Base-by-base conservation (phyloP, 2,888 invertebrate species). In the Pyrochroa serraticornis region DNA sequence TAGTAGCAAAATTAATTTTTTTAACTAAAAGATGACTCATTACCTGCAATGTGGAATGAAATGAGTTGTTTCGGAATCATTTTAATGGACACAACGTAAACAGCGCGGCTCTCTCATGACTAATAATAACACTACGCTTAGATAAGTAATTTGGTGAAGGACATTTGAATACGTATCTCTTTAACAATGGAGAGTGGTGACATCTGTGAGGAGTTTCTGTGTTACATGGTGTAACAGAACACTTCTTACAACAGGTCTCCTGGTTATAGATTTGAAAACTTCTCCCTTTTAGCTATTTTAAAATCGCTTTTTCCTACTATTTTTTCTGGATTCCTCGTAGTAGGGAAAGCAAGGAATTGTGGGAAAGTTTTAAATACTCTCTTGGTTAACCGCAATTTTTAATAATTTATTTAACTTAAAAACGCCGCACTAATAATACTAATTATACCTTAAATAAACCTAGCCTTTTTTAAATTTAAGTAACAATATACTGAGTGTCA, bases 401-500 rank as follows among this genome's bases (percentile, higher is more conserved):
- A 10, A 6, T 41, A 8, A 6, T 14, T 32, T 49, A 34, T 37
- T 10, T 31, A 8, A 7, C 2, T 8, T n/a, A 22, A 22, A n/a
- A 22, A 22, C 22, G 22, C 22, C 22, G 5, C 22, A n/a, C n/a
- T n/a, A n/a, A n/a, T 22, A 22, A 22, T 22, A 2, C 22, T 22
- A 22, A 22, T 22, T 22, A 22, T 22, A 22, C 22, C 22, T 5
- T 22, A 7, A 52, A 31, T 3, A 41, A n/a, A 39, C 35, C 63
- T 85, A 92, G 63, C 91, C 92, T 79, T 92, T 93, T 77, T 91
- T 93, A 71, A 93, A 93, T 77, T 92, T 93, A 37, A 93, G 82
- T 55, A 92, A 76, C 22, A 92, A 76, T 66, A 93, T 88, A 75
- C 92, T 90, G 8, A 87, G 77, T 1, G 86, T 86, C 56, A 92